These are phyloP conservation scores for Brachyalestes nurse DNA, from an alignment of 2,797 vertebrate genomes.

Conservation along the genomic window DNA sequence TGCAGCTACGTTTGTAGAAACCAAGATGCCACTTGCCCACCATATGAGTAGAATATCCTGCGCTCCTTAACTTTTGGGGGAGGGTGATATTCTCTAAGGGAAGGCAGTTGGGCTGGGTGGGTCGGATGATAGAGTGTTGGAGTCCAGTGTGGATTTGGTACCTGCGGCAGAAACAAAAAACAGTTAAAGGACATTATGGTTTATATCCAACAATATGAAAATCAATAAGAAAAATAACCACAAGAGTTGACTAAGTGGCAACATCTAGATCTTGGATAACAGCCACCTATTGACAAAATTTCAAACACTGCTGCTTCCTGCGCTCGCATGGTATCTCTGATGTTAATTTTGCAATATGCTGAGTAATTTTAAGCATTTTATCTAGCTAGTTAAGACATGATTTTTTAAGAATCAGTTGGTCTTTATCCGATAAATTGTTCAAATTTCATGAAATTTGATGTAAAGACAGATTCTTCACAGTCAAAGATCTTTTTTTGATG, in stretches of 20 bases:
- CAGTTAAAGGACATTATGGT: not conserved
- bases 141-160: slow-evolving; percentile 99
- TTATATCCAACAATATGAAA: not conserved
- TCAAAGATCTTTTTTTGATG: not conserved
- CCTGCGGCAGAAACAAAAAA: slow-evolving; percentile 70
- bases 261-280: not conserved
- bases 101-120: slow-evolving; percentile 94
- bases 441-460: not conserved
- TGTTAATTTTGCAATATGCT: not conserved
- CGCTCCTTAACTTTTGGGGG: slow-evolving; percentile 92
- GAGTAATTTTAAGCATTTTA: not conserved
- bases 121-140: slow-evolving; percentile 95
- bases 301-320: not conserved
- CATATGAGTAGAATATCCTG: slow-evolving; percentile 95
- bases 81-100: slow-evolving; percentile 92
- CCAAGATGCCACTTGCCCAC: slow-evolving; percentile 99
- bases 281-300: not conserved
- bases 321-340: not conserved
- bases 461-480: not conserved
- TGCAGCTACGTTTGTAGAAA: slow-evolving; percentile 92
- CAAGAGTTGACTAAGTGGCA: not conserved
- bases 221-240: not conserved
- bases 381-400: not conserved
- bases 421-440: not conserved
- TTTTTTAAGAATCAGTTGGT: not conserved